Evolutionary conservation across 2,888 invertebrate genomes (phyloP), one percentile per base, ranked within the genome.

Genomic region (Fissipunctia ypsillon): DNA sequence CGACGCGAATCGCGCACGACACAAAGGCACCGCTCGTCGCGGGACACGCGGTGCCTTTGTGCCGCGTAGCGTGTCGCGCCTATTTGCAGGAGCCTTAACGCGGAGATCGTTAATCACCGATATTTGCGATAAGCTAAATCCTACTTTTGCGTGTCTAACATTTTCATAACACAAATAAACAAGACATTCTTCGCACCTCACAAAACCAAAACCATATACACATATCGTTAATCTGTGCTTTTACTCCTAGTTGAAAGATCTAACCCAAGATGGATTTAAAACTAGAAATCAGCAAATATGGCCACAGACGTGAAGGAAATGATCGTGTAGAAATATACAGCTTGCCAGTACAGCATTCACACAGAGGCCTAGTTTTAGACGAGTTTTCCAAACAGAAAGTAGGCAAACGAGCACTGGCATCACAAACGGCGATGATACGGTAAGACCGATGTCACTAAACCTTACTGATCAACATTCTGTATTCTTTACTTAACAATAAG

Each of bases 361-460:
- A 87, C 84, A 88, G 88, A 89, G 90, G 88, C 94, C 95, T 94
- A 94, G 94, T 92, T 95, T 88, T 88, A 91, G 92, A 95, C 95
- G 89, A 94, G 95, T 95, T 95, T 94, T 93, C 94, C 94, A 92
- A 92, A 91, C 93, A 91, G 95, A 96, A 96, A 95, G 95, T 95
- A 94, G 95, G 94, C 91, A 90, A 95, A 89, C 93, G 81, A 91
- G 90, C 84, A 87, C 65, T 78, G 83, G 81, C 81, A 85, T 88
- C 89, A 89, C 87, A 87, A 88, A 89, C 75, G 74, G 56, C 85
- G 88, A 88, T 84, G 87, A 85, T 88, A 90, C 87, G 81, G 89
- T 88, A 88, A 84, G 83, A 84, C 73, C 72, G 85, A 86, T 87
- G 87, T 81, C 81, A 84, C 70, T 74, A 65, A 72, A 75, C 68